Conservation (phyloP, 2,113 vertebrate genomes). For the Corythornis madagascariensis region DNA sequence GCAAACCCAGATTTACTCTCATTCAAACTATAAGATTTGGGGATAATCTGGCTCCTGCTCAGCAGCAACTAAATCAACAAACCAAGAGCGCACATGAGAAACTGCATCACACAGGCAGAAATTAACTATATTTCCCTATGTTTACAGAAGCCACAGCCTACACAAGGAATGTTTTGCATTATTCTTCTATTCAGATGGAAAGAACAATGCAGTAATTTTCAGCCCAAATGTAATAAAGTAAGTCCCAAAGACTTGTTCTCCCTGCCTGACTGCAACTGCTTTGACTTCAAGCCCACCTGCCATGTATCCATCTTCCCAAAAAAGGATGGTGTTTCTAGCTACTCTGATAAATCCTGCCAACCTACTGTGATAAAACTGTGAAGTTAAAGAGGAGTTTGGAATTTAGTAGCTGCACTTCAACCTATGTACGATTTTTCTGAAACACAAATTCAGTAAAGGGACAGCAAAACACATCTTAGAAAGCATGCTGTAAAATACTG, state of each 20-base stretch:
- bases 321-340: neutral
- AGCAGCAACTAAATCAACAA: neutral
- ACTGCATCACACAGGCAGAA: neutral
- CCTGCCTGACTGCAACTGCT: neutral
- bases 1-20: neutral
- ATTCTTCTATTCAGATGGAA: constrained; percentile 49
- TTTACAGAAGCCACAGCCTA: constrained; percentile 8
- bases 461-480: neutral
- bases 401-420: neutral
- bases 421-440: neutral
- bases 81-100: neutral
- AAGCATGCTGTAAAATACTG: neutral
- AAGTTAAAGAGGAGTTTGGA: neutral
- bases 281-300: neutral
- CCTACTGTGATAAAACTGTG: neutral
- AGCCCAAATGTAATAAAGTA: neutral
- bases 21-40: accelerated
- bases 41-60: neutral
- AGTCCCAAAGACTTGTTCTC: constrained; percentile 23
- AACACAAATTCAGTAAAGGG: neutral
- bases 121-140: neutral
- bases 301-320: neutral
- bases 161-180: neutral
- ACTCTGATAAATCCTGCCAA: neutral
- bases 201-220: neutral